A percentile compares a stretch with the other conserved stretches of the same genome.
Conservation (phyloP, 2,113 vertebrate species). For the Butastur rufipennis region DNA sequence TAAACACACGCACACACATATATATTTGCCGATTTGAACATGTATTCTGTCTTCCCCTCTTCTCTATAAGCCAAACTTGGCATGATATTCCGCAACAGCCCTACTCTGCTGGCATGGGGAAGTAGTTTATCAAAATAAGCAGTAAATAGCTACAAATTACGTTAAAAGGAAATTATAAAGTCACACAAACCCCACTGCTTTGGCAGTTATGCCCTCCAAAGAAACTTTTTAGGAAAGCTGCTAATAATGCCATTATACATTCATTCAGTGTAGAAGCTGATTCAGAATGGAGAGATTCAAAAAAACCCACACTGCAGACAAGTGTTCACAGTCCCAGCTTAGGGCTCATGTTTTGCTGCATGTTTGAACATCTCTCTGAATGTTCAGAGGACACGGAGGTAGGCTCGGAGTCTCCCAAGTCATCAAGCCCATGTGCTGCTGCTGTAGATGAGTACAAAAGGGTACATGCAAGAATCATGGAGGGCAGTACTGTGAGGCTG, state of each 20-base stretch:
- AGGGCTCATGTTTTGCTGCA: neutral
- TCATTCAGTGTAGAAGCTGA: neutral
- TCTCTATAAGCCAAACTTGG: neutral
- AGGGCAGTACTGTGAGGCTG: neutral
- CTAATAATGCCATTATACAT: neutral
- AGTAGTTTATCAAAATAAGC: neutral
- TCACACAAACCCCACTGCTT: neutral
- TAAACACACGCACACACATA: neutral
- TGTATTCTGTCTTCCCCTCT: neutral
- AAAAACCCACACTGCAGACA: neutral
- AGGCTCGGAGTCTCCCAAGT: neutral
- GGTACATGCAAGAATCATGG: neutral
- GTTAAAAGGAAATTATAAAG: neutral
- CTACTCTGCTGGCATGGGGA: neutral
- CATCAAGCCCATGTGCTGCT: neutral
- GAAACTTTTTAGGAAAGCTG: neutral
- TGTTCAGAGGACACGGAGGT: neutral
- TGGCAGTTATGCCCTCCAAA: neutral
- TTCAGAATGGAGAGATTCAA: neutral
- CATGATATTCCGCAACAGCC: neutral
- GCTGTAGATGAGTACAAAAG: neutral
- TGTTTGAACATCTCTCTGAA: neutral
- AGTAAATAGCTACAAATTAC: neutral
- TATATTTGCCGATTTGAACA: neutral
- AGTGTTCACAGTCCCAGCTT: neutral